Evolutionary conservation across 2,888 invertebrate species (phyloP), one percentile per base, ranked within the genome.

Genomic region (Chrysodeixis includens): DNA sequence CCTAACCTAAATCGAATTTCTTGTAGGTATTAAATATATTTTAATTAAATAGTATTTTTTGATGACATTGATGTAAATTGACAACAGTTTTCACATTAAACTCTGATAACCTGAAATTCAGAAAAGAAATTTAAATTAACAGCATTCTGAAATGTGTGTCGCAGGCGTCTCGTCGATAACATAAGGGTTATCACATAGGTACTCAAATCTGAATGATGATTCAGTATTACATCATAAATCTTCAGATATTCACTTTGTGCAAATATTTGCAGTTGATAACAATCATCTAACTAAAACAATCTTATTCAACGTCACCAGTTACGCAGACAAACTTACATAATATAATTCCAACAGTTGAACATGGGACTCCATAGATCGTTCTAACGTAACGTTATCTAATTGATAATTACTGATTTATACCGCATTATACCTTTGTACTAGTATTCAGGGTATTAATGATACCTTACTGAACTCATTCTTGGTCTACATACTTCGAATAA

Each of bases 301-400:
- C 46, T 49, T 49, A 46, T 10, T 18, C 46, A 18, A 49, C 46
- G 20, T 20, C 18, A 49, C 18, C 9, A 20, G 46, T 20, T 49
- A 49, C 46, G 46, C 46, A 20, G 46, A 20, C 9, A 20, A 30
- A 49, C 46, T 49, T 49, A 49, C 46, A 49, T 49, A 49, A 49
- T 49, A 49, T 18, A 49, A 49, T 49, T 18, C 46, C 46, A 20
- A 49, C 20, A 18, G 20, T 49, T 20, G 46, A 49, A 49, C 46
- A 49, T 49, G 46, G 46, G 46, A 49, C 20, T 18, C 46, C 18
- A 49, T 49, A 49, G 46, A 49, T 49, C 46, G 46, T 20, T 49
- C 18, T 20, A 49, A 49, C 46, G 46, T 10, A 18, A 20, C 46
- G 46, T 49, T 49, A 49, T 49, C 46, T 49, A 49, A 49, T 49